Evolutionary conservation across 2,113 vertebrate species (phyloP), one percentile per base, ranked within the genome.

Genomic region (Pionites leucogaster): DNA sequence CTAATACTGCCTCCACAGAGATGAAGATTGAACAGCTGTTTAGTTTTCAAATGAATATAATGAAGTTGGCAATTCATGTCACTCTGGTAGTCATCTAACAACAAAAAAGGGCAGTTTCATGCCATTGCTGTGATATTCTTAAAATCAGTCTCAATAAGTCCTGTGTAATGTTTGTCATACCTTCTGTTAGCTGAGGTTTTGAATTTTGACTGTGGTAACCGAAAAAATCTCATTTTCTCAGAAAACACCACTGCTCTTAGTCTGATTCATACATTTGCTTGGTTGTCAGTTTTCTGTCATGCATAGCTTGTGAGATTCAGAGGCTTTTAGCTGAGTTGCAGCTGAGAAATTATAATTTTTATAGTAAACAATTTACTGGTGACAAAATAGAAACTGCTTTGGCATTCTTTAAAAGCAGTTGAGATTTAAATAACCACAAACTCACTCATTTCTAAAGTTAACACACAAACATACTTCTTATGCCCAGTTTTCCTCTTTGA

Each of bases 1-100:
- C 22, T 88, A 91, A 75, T 89, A 52, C 47, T 63, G 16, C 35
- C 37, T 88, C 93, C 74, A 50, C 19, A 82, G 81, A 92, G 47
- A 84, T 13, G 71, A 86, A 93, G 86, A 91, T 64, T 60, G 35
- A 95, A 88, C 91, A 93, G 33, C 72, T 92, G 69, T 95, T 87
- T 68, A 68, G 47, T 59, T 93, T 84, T 86, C 69, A 71, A 84
- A 89, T 60, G 7, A 82, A 69, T 82, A 39, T 13, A 68, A 41
- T 23, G 33, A 92, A 78, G 35, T 3, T 2, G 2, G 70, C 39
- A 1, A 17, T 78, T 92, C 23, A 11, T 41, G 39, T 78, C n/a
- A 75, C 19, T 47, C 33, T 80, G n/a, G 35, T 55, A 59, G 47
- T 13, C 13, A 55, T 59, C 25, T 50, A 75, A 88, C 33, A 81